Conservation (phyloP, 1,140 invertebrate species). For the Nymphalis io region DNA sequence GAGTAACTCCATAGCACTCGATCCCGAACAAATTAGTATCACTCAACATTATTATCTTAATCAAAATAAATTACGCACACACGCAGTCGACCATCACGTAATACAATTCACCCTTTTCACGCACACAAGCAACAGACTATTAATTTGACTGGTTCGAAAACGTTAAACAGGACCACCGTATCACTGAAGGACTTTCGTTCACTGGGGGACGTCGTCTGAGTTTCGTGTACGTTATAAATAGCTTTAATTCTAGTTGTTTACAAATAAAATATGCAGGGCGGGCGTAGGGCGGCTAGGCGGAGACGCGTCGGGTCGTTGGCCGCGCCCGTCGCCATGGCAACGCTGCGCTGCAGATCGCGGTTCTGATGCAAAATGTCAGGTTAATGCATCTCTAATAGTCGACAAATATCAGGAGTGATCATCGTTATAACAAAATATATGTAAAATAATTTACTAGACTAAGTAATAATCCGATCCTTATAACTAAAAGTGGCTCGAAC, state of each 20-base stretch:
- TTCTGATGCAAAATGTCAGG: constrained; percentile 15
- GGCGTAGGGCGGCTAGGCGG: constrained; percentile 41
- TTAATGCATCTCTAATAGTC: constrained; percentile 3
- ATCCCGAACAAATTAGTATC: not conserved
- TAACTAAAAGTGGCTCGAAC: no score
- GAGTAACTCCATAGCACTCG: constrained; percentile 3
- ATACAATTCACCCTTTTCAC: not conserved
- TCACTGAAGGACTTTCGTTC: not conserved
- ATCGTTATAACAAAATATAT: not conserved
- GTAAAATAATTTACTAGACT: no score
- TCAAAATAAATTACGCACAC: constrained; percentile 12
- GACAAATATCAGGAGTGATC: not conserved
- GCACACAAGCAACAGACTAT: not conserved
- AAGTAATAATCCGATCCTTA: not conserved
- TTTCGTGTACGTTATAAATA: constrained; percentile 39
- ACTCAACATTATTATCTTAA: constrained; percentile 5
- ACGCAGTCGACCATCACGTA: not conserved
- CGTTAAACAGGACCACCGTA: not conserved
- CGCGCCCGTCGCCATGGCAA: constrained; percentile 48
- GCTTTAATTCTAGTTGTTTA: constrained; percentile 48
- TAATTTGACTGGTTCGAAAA: constrained; percentile 2
- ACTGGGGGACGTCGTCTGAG: not conserved
- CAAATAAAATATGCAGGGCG: constrained; percentile 49
- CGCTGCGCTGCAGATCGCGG: constrained; percentile 24
- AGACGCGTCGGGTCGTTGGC: constrained; percentile 48